These are phyloP conservation scores for Sesia apiformis DNA, from an alignment of 2,888 invertebrate genomes.

Conservation along the genomic window DNA sequence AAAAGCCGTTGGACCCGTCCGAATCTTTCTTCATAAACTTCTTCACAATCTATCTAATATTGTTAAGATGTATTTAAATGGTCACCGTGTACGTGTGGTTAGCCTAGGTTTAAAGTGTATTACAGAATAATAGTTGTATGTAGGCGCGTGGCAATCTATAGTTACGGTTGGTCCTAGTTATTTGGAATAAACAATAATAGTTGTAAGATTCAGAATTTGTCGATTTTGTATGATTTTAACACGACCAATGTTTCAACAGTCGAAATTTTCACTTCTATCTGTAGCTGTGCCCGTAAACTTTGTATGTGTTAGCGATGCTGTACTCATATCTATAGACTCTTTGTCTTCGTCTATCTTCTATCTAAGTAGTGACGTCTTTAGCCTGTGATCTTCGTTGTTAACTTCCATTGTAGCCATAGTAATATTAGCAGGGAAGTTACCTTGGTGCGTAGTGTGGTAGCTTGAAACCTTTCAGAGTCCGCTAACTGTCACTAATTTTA, in stretches of 20 bases:
- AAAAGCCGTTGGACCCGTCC: conserved; percentile 32
- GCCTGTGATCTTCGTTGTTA: conserved; percentile 68
- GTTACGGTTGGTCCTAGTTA: conserved; percentile 68
- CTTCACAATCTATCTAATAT: conserved; percentile 35
- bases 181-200: conserved; percentile 66
- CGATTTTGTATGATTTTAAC: conserved; percentile 31
- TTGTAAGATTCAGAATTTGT: conserved; percentile 37
- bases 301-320: conserved; percentile 22
- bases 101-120: conserved; percentile 54
- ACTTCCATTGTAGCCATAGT: conserved; percentile 49
- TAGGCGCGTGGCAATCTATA: conserved; percentile 67
- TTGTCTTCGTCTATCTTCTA: conserved; percentile 39
- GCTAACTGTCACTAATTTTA: conserved; percentile 63
- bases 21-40: conserved; percentile 18
- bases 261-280: not conserved
- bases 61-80: conserved; percentile 39
- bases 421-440: conserved; percentile 52
- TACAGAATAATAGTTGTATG: conserved; percentile 46
- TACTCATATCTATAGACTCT: conserved; percentile 22
- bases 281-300: conserved; percentile 10
- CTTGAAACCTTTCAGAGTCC: not conserved
- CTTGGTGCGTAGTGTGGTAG: conserved; percentile 54
- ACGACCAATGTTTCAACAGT: conserved; percentile 31
- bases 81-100: conserved; percentile 63
- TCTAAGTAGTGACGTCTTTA: conserved; percentile 33